These are phyloP conservation scores for Yponomeuta malinellus DNA, from an alignment of 2,888 invertebrate species.

Conservation along the genomic window DNA sequence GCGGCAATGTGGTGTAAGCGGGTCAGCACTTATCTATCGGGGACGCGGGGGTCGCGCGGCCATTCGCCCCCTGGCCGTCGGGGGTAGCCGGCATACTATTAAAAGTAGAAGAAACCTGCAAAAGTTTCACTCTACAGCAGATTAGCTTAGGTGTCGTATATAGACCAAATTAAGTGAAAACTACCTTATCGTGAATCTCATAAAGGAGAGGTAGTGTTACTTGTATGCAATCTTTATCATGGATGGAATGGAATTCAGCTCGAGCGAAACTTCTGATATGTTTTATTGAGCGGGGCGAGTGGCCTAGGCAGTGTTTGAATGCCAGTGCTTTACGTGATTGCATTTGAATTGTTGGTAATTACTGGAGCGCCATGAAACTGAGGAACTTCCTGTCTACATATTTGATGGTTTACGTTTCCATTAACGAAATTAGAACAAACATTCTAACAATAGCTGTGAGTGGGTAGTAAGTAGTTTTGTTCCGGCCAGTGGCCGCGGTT, in stretches of 20 bases:
- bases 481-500: background rate
- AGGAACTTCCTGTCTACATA: background rate
- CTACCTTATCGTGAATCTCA: too few species aligned
- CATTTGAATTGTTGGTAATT: constrained; percentile 6
- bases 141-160: background rate
- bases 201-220: too few species aligned
- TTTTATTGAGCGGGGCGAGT: background rate
- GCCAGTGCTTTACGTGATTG: constrained; percentile 8
- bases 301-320: background rate
- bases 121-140: background rate
- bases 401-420: background rate
- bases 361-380: background rate
- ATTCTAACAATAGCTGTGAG: background rate
- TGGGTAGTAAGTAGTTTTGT: background rate
- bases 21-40: constrained; percentile 34
- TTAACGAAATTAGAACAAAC: background rate
- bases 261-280: background rate
- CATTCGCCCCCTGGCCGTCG: constrained; percentile 25
- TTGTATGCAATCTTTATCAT: too few species aligned
- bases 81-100: background rate
- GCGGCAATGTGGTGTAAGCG: constrained; percentile 16
- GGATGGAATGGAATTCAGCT: background rate
- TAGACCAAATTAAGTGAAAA: too few species aligned
- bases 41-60: constrained; percentile 27
- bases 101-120: background rate